Evolutionary conservation across 2,797 vertebrate genomes (phyloP).

Genomic region (Enteromius anoplus): DNA sequence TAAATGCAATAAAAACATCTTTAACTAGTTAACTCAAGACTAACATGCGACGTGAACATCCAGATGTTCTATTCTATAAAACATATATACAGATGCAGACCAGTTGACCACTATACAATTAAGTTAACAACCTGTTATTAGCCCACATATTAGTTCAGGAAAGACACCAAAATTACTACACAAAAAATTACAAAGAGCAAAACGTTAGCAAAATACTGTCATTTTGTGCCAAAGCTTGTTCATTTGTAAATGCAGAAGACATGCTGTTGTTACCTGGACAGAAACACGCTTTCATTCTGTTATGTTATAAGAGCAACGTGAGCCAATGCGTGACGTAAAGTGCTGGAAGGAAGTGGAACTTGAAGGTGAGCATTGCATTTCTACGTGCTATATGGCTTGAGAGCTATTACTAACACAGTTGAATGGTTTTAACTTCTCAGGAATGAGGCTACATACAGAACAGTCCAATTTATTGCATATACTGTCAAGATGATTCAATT

Average conservation of each 20-base stretch:
- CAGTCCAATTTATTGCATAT: conserved; percentile 42
- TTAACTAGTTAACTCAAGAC: neutral
- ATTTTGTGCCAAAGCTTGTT: conserved; percentile 17
- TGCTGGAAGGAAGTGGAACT: conserved; percentile 22
- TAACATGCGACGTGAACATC: conserved; percentile 27
- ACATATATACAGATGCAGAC: conserved; percentile 17
- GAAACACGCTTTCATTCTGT: neutral
- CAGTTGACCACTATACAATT: conserved; percentile 46
- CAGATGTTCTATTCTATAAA: conserved; percentile 44
- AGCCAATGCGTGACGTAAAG: conserved; percentile 1
- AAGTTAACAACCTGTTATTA: conserved; percentile 32
- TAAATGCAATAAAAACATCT: conserved; percentile 17
- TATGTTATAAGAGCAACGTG: neutral
- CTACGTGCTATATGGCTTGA: conserved; percentile 26
- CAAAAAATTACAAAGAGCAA: conserved; percentile 11
- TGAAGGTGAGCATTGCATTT: conserved; percentile 14
- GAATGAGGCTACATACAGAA: conserved; percentile 35
- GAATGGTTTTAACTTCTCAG: conserved; percentile 9
- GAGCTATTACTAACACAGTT: conserved; percentile 25
- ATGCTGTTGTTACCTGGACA: neutral
- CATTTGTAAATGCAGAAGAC: conserved; percentile 11
- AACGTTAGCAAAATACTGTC: conserved; percentile 6
- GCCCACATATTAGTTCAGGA: conserved; percentile 38
- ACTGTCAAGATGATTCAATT: neutral
- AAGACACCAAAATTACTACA: conserved; percentile 48